phyloP scores from a whole-genome alignment of 2,888 invertebrate species.

The Hypselothyrea guttata region DNA sequence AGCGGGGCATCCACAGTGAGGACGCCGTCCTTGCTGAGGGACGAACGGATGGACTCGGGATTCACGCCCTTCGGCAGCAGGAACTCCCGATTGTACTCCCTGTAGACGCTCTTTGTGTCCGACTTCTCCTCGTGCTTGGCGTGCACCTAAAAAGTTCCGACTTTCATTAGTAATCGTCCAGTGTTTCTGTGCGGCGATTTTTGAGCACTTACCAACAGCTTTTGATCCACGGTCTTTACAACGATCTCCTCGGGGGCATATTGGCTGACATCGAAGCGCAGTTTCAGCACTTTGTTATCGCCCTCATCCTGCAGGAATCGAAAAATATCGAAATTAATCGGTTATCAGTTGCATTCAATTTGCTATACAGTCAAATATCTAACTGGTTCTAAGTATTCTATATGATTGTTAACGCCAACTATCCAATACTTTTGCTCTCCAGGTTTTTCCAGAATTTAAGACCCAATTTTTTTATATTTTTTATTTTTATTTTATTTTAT shows the following conservation, averaged over 20 bases:
- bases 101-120: constrained; percentile 97
- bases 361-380: too few species aligned
- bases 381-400: too few species aligned
- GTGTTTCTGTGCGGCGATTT: too few species aligned
- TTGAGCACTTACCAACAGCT: constrained; percentile 91
- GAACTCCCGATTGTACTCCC: constrained; percentile 99
- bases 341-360: too few species aligned
- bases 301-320: constrained; percentile 91
- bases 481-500: too few species aligned
- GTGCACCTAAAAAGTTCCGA: constrained; percentile 89
- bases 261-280: constrained; percentile 98
- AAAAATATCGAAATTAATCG: neutral
- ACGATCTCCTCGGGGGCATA: constrained; percentile 98
- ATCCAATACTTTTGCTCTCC: too few species aligned
- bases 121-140: constrained; percentile 99
- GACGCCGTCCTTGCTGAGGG: constrained; percentile 97
- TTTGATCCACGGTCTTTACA: constrained; percentile 99
- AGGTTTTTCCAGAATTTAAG: too few species aligned
- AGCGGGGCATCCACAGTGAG: constrained; percentile 98
- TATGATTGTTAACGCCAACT: too few species aligned
- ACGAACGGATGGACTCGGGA: constrained; percentile 97
- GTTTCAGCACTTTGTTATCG: constrained; percentile 95
- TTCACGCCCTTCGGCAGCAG: constrained; percentile 97
- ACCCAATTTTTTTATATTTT: too few species aligned
- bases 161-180: neutral